Evolutionary conservation across 2,888 invertebrate species (phyloP).

Genomic region (Andrena flavipes): DNA sequence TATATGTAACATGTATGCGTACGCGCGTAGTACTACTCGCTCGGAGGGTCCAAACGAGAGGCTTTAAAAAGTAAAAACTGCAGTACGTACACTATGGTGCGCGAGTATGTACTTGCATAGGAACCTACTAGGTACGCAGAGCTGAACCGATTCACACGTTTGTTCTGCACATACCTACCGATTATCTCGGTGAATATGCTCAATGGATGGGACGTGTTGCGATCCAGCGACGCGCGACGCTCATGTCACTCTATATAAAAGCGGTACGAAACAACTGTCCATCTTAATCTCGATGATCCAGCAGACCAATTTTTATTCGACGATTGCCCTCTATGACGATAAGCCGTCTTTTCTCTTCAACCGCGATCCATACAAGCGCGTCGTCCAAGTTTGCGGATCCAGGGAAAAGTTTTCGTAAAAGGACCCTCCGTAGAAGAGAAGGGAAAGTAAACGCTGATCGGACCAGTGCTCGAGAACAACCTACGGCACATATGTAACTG

Average conservation of each 20-base stretch:
- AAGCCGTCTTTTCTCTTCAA: background rate
- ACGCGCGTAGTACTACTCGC: background rate
- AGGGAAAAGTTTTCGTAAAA: background rate
- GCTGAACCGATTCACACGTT: background rate
- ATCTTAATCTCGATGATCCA: constrained; percentile 72
- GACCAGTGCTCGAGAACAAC: no score
- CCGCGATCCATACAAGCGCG: background rate
- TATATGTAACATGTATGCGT: no score
- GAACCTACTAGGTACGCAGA: background rate
- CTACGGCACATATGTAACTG: no score
- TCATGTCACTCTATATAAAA: constrained; percentile 77
- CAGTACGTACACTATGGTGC: no score
- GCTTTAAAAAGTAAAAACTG: no score
- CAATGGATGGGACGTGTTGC: constrained; percentile 9
- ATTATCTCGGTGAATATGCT: background rate
- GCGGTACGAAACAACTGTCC: constrained; percentile 77
- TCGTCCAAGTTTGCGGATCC: no score
- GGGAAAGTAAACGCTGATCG: background rate
- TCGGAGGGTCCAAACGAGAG: background rate
- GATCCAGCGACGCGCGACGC: background rate
- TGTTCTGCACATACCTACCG: background rate
- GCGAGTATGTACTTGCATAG: no score
- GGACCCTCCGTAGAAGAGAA: background rate
- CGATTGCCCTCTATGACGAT: background rate
- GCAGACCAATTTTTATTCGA: constrained; percentile 24